phyloP scores from a whole-genome alignment of 2,888 invertebrate species.

The Teleiodes luculella region DNA sequence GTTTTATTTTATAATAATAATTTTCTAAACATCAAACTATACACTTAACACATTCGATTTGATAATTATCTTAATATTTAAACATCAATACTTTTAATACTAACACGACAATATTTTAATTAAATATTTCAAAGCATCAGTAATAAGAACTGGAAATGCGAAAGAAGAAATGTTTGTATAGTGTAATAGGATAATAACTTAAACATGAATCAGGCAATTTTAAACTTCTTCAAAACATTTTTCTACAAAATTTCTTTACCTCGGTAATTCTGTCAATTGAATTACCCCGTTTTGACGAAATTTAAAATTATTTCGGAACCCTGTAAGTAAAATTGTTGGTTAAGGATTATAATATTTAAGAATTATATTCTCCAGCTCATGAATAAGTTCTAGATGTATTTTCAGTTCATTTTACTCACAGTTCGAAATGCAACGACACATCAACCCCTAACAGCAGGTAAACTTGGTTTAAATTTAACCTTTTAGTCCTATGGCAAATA shows the following conservation, averaged over 20 bases:
- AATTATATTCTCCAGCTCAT: too few relatives aligned
- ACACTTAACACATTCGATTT: slow-evolving; percentile 13
- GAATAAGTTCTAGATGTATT: too few relatives aligned
- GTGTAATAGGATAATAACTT: too few relatives aligned
- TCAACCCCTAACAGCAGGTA: slow-evolving; percentile 28
- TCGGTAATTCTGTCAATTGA: too few relatives aligned
- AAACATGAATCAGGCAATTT: too few relatives aligned
- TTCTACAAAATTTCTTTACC: too few relatives aligned
- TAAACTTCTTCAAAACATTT: too few relatives aligned
- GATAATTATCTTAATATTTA: slow-evolving; percentile 4
- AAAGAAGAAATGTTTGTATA: not conserved
- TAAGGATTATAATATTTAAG: too few relatives aligned
- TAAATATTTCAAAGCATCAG: slow-evolving; percentile 24
- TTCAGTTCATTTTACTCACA: not conserved
- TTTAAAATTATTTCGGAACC: too few relatives aligned
- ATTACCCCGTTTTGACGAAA: too few relatives aligned
- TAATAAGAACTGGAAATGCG: slow-evolving; percentile 23
- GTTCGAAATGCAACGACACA: slow-evolving; percentile 11
- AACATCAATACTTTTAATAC: slow-evolving; percentile 50
- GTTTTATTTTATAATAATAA: not conserved
- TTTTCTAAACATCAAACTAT: not conserved
- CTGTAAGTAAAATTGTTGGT: too few relatives aligned
- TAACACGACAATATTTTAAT: slow-evolving; percentile 37
- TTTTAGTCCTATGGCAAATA: slow-evolving; percentile 50
- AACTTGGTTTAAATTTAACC: slow-evolving; percentile 24